Evolutionary conservation across 2,113 vertebrate species (phyloP).

Genomic region (Campylomormyrus tamandua): DNA sequence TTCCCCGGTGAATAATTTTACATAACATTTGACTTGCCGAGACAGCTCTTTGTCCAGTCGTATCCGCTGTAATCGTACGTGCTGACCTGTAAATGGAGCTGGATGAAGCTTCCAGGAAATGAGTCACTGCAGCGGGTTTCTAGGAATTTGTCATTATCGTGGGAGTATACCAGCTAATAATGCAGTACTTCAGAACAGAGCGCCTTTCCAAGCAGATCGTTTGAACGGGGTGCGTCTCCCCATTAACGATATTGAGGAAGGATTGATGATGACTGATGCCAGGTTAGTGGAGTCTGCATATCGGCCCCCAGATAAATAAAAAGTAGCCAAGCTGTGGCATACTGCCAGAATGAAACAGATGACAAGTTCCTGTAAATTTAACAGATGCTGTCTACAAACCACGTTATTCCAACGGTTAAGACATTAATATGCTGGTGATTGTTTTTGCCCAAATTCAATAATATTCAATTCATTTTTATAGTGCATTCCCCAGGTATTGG

Average conservation of each 20-base stretch:
- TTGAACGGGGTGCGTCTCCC: slow-evolving; percentile 50
- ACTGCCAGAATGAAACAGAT: slow-evolving; percentile 48
- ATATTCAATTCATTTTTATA: not conserved
- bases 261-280: slow-evolving; percentile 51
- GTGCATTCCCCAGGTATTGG: not conserved
- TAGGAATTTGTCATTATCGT: not conserved
- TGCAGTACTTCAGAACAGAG: slow-evolving; percentile 17
- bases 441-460: not conserved
- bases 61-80: not conserved
- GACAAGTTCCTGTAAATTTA: slow-evolving; percentile 51
- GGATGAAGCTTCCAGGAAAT: not conserved
- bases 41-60: not conserved
- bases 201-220: slow-evolving; percentile 44
- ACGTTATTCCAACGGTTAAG: slow-evolving; percentile 42
- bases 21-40: not conserved
- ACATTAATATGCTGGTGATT: not conserved
- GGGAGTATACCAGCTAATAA: not conserved
- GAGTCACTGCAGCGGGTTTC: not conserved
- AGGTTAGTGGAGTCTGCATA: slow-evolving; percentile 45
- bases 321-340: slow-evolving; percentile 61
- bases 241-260: slow-evolving; percentile 61
- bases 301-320: slow-evolving; percentile 68
- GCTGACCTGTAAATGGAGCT: not conserved
- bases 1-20: not conserved
- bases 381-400: slow-evolving; percentile 36